Percentiles rank a stretch among this genome's conserved stretches.
phyloP scores from a whole-genome alignment of 2,113 vertebrate species.

The Archilochus colubris region DNA sequence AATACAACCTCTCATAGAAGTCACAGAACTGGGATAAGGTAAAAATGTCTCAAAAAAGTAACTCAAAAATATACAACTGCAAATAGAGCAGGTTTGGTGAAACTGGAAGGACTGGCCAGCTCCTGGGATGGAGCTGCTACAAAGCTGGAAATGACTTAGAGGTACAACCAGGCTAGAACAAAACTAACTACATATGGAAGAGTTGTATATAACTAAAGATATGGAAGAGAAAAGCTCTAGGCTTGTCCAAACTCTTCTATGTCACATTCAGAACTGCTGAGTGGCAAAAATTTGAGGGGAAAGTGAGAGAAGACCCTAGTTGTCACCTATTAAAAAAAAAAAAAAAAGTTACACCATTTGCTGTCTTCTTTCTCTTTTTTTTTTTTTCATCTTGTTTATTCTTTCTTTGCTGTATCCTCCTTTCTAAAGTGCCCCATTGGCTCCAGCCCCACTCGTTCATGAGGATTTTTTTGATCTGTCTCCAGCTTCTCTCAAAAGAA shows the following conservation, averaged over 20 bases:
- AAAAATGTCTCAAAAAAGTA: neutral
- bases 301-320: neutral
- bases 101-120: neutral
- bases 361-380: neutral
- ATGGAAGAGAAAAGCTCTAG: neutral
- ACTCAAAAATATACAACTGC: neutral
- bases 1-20: neutral
- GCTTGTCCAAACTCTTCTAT: neutral
- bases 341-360: neutral
- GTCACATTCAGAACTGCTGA: neutral
- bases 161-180: neutral
- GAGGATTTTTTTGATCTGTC: neutral
- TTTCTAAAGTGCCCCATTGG: neutral
- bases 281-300: neutral
- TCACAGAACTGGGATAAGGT: neutral
- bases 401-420: neutral
- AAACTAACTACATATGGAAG: neutral
- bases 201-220: neutral
- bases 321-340: neutral
- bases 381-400: neutral
- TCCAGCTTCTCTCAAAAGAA: neutral
- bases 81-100: neutral
- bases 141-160: neutral
- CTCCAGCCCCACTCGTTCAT: neutral
- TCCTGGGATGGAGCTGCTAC: neutral